Conservation (phyloP, 2,888 invertebrate genomes). For the Dugesia japonica region DNA sequence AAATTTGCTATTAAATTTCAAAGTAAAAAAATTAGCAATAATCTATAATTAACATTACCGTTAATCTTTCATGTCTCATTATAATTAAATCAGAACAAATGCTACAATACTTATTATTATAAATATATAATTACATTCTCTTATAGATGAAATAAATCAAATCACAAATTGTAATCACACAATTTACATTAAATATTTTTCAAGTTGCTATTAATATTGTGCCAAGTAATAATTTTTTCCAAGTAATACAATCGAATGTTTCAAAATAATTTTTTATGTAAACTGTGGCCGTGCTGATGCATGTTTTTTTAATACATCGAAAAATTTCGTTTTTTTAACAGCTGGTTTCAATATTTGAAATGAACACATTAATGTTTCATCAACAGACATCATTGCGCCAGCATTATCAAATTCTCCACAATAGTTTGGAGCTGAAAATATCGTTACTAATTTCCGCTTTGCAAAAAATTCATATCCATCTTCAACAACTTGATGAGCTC, state of each 20-base stretch:
- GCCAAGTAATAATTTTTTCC: not conserved
- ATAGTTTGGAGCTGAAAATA: constrained; percentile 95
- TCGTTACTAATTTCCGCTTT: constrained; percentile 83
- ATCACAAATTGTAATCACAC: too few relatives aligned
- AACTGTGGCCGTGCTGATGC: not conserved
- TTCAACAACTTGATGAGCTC: constrained; percentile 62
- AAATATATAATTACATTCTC: too few relatives aligned
- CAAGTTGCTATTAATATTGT: too few relatives aligned
- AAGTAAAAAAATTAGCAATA: too few relatives aligned
- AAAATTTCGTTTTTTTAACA: not conserved
- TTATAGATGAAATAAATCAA: too few relatives aligned
- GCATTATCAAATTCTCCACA: constrained; percentile 97
- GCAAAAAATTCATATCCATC: constrained; percentile 99
- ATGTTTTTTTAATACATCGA: constrained; percentile 2
- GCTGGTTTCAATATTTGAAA: constrained; percentile 62
- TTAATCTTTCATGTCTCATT: too few relatives aligned
- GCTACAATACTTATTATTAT: too few relatives aligned
- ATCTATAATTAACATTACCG: too few relatives aligned
- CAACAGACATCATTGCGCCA: constrained; percentile 98
- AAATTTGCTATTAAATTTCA: too few relatives aligned
- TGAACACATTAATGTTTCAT: constrained; percentile 95
- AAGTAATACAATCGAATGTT: not conserved
- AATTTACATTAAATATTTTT: too few relatives aligned
- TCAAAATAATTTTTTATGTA: not conserved
- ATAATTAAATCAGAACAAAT: too few relatives aligned